These are phyloP conservation scores for Halictus rubicundus DNA, from an alignment of 1,140 invertebrate genomes.

Conservation along the genomic window DNA sequence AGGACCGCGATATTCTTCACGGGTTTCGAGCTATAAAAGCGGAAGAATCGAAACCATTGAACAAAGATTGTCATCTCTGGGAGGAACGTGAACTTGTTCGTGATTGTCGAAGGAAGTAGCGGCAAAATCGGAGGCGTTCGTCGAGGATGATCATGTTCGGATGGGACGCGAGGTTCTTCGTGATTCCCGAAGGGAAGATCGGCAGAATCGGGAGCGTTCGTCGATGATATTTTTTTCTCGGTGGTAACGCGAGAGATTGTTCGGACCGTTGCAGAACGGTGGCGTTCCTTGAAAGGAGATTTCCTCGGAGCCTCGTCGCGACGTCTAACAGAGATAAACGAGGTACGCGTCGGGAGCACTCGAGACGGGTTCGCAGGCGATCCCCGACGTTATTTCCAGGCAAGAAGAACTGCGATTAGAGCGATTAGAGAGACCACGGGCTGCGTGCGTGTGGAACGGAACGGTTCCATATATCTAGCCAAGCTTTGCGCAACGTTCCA, in stretches of 20 bases:
- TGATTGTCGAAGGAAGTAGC: no score
- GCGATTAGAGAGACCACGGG: constrained; percentile 54
- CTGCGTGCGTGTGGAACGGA: constrained; percentile 62
- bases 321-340: constrained; percentile 15
- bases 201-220: no score
- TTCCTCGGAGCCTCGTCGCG: not conserved
- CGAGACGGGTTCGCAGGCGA: not conserved
- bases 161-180: no score
- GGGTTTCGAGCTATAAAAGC: no score
- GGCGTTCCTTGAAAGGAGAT: constrained; percentile 28
- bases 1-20: no score
- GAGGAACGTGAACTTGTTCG: no score
- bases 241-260: not conserved
- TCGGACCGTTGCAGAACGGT: constrained; percentile 17
- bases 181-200: no score
- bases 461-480: constrained; percentile 66
- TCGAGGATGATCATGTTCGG: no score
- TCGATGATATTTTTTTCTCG: not conserved
- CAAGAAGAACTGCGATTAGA: constrained; percentile 58
- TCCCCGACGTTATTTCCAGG: constrained; percentile 35
- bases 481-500: constrained; percentile 67
- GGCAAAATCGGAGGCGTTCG: no score
- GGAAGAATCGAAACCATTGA: no score
- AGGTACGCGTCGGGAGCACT: not conserved
- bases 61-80: no score